phyloP scores from a whole-genome alignment of 2,113 vertebrate genomes.

The Cololabis saira region DNA sequence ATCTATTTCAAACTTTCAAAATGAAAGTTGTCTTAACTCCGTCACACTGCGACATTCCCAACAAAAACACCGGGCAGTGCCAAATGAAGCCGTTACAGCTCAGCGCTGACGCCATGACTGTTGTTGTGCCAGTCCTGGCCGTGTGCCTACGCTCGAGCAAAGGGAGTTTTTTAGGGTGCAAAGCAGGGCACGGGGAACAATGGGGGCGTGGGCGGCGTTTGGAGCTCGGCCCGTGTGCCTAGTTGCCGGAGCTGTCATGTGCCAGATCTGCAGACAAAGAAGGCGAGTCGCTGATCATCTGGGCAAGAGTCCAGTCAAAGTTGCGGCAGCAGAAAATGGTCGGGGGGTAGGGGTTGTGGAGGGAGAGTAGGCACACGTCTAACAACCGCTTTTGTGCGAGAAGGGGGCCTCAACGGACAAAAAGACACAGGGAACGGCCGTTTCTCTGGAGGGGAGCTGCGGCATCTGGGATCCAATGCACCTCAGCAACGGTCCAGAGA shows the following conservation, averaged over 20 bases:
- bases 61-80: constrained; percentile 13
- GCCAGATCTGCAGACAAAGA: constrained; percentile 66
- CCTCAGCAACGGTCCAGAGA: constrained; percentile 48
- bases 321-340: constrained; percentile 35
- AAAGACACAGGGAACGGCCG: constrained; percentile 70
- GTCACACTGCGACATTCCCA: constrained; percentile 1
- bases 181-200: constrained; percentile 53
- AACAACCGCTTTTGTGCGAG: constrained; percentile 61
- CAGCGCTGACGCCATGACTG: constrained; percentile 36
- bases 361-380: constrained; percentile 73
- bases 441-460: constrained; percentile 29
- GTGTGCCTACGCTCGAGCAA: constrained; percentile 31
- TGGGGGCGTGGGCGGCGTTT: constrained; percentile 53
- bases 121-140: constrained; percentile 51
- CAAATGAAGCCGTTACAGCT: constrained; percentile 11
- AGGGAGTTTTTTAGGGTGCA: constrained; percentile 38
- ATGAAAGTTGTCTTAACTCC: constrained; percentile 6
- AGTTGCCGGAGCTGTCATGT: constrained; percentile 60
- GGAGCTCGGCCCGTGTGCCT: constrained; percentile 43
- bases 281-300: constrained; percentile 52
- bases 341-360: background rate
- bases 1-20: too few relatives aligned
- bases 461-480: constrained; percentile 68
- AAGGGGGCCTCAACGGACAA: constrained; percentile 64
- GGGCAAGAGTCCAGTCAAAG: constrained; percentile 60